phyloP scores from a whole-genome alignment of 2,113 vertebrate genomes.

The Antechinus stuartii region DNA sequence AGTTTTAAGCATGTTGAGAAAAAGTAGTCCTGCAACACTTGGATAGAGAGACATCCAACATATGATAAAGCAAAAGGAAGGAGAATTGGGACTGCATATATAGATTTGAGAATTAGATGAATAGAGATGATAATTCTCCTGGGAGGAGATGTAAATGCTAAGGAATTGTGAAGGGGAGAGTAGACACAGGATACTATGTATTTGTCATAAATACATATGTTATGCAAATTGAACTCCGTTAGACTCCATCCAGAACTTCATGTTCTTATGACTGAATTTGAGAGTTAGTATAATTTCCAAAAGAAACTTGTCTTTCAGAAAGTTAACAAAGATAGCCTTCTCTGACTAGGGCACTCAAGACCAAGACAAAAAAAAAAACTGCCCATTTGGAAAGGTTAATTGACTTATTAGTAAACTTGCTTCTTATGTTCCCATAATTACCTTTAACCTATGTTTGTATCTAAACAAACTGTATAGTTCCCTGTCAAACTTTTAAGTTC shows the following conservation, averaged over 20 bases:
- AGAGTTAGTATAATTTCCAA: slow-evolving; percentile 31
- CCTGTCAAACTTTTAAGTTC: slow-evolving; percentile 20
- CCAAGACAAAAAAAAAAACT: neutral
- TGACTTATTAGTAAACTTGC: slow-evolving; percentile 20
- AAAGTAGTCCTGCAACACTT: neutral
- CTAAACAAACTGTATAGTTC: neutral
- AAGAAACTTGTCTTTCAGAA: slow-evolving; percentile 25
- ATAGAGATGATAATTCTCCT: neutral
- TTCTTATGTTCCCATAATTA: slow-evolving; percentile 33
- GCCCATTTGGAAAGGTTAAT: slow-evolving; percentile 14
- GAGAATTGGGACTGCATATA: neutral
- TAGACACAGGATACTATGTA: neutral
- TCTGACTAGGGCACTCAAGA: neutral
- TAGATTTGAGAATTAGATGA: neutral
- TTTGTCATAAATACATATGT: neutral
- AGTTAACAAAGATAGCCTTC: neutral
- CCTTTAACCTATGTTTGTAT: neutral
- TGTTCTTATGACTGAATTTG: neutral
- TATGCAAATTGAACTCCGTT: no score
- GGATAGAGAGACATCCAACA: neutral
- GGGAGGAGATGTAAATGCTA: neutral
- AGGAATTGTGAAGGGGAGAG: neutral
- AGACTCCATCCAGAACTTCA: neutral
- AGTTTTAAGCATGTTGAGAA: neutral
- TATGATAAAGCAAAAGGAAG: neutral